Base-by-base conservation (phyloP, 1,140 invertebrate genomes). In the Pseudomyrmex dendroicus region DNA sequence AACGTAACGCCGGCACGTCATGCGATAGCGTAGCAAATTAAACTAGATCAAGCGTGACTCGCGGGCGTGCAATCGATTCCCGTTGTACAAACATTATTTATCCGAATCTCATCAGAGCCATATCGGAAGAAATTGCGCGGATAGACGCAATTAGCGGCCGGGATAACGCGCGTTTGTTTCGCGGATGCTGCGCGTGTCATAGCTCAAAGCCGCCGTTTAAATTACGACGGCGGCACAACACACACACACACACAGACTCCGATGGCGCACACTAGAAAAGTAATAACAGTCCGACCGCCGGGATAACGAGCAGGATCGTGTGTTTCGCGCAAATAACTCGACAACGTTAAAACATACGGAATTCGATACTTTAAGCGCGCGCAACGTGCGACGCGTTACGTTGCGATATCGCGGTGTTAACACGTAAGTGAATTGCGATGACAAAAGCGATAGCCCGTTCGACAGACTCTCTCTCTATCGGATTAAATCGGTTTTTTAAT, bases 11-110 rank as follows among this genome's bases (percentile, higher is more conserved):
- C 20, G 10, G 20, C 52, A 68, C 22, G 50, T 57, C 54, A 78
- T 48, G 76, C 76, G 17, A 77, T 54, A 70, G 52, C 44, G 48
- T 46, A 48, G 76, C 44, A 48, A 70, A 78, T 78, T 78, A 70
- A 68, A 78, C 52, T 70, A 48, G 20, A 57, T 68, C 64, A 70
- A 57, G 17, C 35, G 17, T 12, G 22, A 64, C 20, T 56, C 15
- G 12, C 9, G 4, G 50, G n/a, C 35, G 20, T 5, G 35, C 35
- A 68, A 68, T 70, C 76, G 64, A 56, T 78, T n/a, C 35, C 20
- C 46, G 52, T 44, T 35, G 35, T 10, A 17, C 52, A 59, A 78
- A 78, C 20, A 54, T 48, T 70, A 78, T 78, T 70, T 78, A 70
- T 78, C 20, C 20, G 20, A 78, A 68, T 68, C 63, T 68, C 64